These are phyloP conservation scores for Neodiprion fabricii DNA, from an alignment of 1,140 invertebrate species.

Conservation along the genomic window DNA sequence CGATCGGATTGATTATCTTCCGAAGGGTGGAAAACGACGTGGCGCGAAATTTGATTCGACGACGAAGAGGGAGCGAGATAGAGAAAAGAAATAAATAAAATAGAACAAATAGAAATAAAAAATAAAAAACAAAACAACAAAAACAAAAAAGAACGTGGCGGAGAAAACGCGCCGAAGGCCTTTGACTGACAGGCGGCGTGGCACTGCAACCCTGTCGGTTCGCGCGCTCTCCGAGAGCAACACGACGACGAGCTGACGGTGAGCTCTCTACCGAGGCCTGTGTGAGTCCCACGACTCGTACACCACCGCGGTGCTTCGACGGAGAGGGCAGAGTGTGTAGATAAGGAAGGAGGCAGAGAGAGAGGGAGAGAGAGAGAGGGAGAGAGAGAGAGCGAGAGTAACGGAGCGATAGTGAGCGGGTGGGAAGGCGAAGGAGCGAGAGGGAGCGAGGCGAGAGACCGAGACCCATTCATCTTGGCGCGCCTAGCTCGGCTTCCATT, in stretches of 20 bases:
- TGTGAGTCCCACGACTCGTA: background rate
- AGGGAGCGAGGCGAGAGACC: conserved; percentile 25
- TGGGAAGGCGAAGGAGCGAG: conserved; percentile 23
- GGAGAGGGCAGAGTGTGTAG: conserved; percentile 18
- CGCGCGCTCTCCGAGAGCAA: background rate
- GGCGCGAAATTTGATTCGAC: no score
- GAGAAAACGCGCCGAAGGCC: no score
- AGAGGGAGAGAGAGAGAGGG: background rate
- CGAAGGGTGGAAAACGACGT: no score
- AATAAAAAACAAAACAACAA: background rate
- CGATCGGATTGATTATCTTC: no score
- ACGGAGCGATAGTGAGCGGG: conserved; percentile 16
- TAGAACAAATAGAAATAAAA: background rate
- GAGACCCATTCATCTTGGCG: conserved; percentile 62
- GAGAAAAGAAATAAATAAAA: background rate
- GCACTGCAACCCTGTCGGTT: background rate
- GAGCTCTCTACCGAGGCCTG: background rate
- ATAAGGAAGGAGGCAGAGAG: conserved; percentile 22
- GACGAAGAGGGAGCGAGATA: no score
- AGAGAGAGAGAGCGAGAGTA: conserved; percentile 20
- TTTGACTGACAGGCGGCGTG: background rate
- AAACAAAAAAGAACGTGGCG: no score
- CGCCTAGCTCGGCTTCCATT: conserved; percentile 53
- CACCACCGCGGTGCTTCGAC: conserved; percentile 8
- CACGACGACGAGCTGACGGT: background rate